Conservation (phyloP, 2,113 vertebrate genomes). For the Mustela lutreola region DNA sequence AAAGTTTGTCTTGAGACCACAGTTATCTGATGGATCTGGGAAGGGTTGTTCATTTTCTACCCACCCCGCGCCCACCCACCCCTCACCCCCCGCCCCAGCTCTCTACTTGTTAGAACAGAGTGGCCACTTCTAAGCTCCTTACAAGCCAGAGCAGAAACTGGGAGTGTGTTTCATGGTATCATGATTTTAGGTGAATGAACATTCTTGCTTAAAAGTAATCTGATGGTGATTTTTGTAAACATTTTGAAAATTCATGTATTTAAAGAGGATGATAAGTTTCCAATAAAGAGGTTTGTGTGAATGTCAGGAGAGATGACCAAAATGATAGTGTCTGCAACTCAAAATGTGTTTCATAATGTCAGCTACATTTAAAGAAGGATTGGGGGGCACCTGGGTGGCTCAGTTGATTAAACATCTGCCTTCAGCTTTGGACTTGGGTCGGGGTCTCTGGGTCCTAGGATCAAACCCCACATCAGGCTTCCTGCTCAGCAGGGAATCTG, state of each 20-base stretch:
- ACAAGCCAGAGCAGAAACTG: not conserved
- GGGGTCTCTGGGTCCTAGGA: not conserved
- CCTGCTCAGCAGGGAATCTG: not conserved
- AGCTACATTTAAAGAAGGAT: not conserved
- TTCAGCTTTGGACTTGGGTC: not conserved
- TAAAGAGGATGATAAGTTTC: not conserved
- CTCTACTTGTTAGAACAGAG: not conserved
- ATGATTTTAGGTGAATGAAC: not conserved
- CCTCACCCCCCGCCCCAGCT: not conserved
- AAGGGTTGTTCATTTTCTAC: not conserved
- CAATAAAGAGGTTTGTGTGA: not conserved
- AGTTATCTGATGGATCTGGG: not conserved
- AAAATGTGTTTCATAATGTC: not conserved
- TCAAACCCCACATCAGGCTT: not conserved
- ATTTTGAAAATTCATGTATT: not conserved
- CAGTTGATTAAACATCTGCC: not conserved
- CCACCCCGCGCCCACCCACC: accelerated
- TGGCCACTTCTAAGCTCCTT: not conserved
- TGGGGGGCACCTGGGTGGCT: not conserved
- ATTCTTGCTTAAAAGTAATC: not conserved
- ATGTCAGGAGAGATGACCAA: not conserved
- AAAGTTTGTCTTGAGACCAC: not conserved
- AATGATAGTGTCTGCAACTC: not conserved
- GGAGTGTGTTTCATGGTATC: not conserved
- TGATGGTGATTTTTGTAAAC: not conserved